These are phyloP conservation scores for Steinernema feltiae DNA, from an alignment of 1,140 invertebrate genomes.

Conservation along the genomic window DNA sequence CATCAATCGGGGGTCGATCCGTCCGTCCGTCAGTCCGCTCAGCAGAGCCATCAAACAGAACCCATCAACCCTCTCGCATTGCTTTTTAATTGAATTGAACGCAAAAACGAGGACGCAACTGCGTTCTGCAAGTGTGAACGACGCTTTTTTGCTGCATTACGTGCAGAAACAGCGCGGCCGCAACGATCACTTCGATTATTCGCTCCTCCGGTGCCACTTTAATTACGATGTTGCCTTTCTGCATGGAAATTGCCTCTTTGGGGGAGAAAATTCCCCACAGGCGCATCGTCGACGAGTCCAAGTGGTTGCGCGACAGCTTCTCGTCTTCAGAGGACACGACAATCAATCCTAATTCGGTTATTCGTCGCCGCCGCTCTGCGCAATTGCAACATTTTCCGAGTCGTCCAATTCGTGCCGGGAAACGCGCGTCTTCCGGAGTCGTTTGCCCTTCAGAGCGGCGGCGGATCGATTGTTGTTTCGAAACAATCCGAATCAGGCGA, in stretches of 20 bases:
- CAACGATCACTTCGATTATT: too few species aligned
- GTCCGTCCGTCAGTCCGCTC: too few species aligned
- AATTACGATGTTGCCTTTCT: slow-evolving; percentile 9
- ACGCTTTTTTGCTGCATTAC: too few species aligned
- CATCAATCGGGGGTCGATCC: too few species aligned
- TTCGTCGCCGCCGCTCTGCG: not conserved
- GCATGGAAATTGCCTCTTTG: slow-evolving; percentile 4
- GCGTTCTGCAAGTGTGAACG: too few species aligned
- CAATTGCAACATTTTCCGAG: slow-evolving; percentile 2
- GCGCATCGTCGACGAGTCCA: not conserved
- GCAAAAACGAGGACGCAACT: too few species aligned
- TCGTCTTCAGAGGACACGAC: not conserved
- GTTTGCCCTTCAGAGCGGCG: slow-evolving; percentile 1
- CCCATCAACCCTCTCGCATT: too few species aligned
- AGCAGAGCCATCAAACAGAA: too few species aligned
- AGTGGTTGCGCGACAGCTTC: not conserved
- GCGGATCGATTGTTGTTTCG: not conserved
- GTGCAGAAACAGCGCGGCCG: too few species aligned
- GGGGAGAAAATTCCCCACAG: not conserved
- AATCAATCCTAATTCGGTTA: slow-evolving; percentile 15
- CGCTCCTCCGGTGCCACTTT: not conserved
- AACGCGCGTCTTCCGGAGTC: not conserved
- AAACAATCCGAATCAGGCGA: not conserved
- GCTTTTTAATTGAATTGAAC: too few species aligned
- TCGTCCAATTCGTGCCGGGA: not conserved